These are phyloP conservation scores for Ectobius pallidus DNA, from an alignment of 2,888 invertebrate species.

Conservation along the genomic window DNA sequence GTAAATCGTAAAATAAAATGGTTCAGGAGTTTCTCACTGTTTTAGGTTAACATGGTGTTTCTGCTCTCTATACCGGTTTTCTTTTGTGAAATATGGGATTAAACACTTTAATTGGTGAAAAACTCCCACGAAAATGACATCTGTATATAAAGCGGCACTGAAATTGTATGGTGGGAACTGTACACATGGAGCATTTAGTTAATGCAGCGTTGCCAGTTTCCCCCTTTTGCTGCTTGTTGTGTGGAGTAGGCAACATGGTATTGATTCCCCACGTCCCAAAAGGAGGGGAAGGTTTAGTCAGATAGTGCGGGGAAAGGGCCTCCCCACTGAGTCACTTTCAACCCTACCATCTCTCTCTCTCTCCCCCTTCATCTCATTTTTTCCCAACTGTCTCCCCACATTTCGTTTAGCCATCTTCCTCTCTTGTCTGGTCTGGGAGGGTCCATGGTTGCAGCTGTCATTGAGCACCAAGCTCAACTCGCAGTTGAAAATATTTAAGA, in stretches of 20 bases:
- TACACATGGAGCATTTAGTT: background rate
- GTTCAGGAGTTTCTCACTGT: no score
- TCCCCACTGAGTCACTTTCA: slow-evolving; percentile 25
- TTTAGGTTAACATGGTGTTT: no score
- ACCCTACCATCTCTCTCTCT: slow-evolving; percentile 21
- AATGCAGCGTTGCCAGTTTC: slow-evolving; percentile 17
- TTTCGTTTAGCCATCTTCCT: background rate
- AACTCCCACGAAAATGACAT: no score
- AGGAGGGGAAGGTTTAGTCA: background rate
- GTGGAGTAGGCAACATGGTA: slow-evolving; percentile 33
- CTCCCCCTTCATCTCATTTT: background rate
- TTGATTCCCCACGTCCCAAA: slow-evolving; percentile 34
- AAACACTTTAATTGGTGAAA: no score
- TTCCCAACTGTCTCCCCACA: background rate
- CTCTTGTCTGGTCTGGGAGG: slow-evolving; percentile 5
- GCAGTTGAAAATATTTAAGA: no score
- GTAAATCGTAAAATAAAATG: no score
- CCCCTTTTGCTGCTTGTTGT: background rate
- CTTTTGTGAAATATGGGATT: no score
- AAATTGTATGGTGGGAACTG: background rate
- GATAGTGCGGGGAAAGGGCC: slow-evolving; percentile 8
- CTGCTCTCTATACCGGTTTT: no score
- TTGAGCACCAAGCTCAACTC: no score
- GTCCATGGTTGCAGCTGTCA: background rate
- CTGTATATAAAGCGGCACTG: no score